phyloP scores from a whole-genome alignment of 2,888 invertebrate genomes.

The Diarsia brunnea region DNA sequence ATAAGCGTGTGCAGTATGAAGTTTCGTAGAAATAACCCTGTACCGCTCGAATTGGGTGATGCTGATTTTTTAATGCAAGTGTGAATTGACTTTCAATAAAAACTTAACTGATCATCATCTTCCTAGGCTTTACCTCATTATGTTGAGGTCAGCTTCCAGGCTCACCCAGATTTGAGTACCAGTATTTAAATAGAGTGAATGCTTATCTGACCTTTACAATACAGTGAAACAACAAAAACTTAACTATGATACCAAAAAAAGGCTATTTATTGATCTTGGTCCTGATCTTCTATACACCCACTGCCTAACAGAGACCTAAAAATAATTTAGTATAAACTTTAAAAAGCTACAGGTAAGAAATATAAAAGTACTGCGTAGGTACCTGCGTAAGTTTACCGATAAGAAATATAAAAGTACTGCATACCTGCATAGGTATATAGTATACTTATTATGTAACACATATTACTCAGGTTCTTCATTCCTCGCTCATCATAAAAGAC shows the following conservation, averaged over 20 bases:
- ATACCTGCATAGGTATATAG: not conserved
- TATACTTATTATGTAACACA: not conserved
- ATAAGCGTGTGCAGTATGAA: not conserved
- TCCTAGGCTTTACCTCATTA: not conserved
- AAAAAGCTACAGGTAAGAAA: not conserved
- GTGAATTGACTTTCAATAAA: not conserved
- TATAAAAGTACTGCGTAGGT: too few relatives aligned
- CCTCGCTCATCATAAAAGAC: constrained; percentile 48
- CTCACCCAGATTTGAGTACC: not conserved
- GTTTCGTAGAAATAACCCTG: not conserved
- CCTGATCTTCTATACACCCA: not conserved
- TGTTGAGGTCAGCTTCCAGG: not conserved
- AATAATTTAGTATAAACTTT: not conserved
- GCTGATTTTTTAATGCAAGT: not conserved
- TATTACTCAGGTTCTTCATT: constrained; percentile 28
- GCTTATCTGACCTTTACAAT: not conserved
- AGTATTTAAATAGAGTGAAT: too few relatives aligned
- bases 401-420: not conserved
- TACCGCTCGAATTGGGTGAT: not conserved
- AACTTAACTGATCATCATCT: not conserved
- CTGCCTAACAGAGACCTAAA: not conserved
- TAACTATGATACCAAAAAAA: not conserved
- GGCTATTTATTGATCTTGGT: not conserved
- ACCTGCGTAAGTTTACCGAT: too few relatives aligned
- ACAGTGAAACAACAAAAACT: not conserved